These are phyloP conservation scores for Frankliniella fusca DNA, from an alignment of 2,888 invertebrate genomes.

Conservation along the genomic window DNA sequence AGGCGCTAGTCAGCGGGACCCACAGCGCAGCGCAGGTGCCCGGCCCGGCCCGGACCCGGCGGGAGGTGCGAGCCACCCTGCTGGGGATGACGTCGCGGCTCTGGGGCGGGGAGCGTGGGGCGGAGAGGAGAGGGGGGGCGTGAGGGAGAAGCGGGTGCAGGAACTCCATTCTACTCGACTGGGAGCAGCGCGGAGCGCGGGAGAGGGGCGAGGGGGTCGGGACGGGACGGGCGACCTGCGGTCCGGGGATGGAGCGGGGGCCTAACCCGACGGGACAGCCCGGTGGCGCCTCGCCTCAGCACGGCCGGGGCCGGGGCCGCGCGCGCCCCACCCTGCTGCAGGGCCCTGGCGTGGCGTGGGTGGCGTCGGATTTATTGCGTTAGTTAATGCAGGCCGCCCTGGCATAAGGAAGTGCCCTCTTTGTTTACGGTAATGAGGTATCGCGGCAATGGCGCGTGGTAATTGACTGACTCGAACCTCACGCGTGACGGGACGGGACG, in stretches of 20 bases:
- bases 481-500: neutral
- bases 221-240: neutral
- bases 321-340: neutral
- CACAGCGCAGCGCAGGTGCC: too few species aligned
- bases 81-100: too few species aligned
- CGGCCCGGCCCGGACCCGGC: too few species aligned
- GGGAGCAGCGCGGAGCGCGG: too few species aligned
- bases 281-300: neutral
- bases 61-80: too few species aligned
- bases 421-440: constrained; percentile 22
- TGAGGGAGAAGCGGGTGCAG: too few species aligned
- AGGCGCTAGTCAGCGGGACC: too few species aligned
- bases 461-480: neutral
- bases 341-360: neutral
- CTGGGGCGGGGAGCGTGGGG: too few species aligned
- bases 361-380: constrained; percentile 4
- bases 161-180: too few species aligned
- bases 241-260: neutral
- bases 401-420: neutral
- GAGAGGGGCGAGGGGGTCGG: neutral
- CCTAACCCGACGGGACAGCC: neutral
- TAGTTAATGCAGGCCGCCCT: constrained; percentile 3
- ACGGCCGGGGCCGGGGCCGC: neutral
- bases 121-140: too few species aligned
- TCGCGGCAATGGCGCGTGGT: constrained; percentile 18